These are phyloP conservation scores for Aphaenogaster floridana DNA, from an alignment of 1,140 invertebrate species.

Conservation along the genomic window DNA sequence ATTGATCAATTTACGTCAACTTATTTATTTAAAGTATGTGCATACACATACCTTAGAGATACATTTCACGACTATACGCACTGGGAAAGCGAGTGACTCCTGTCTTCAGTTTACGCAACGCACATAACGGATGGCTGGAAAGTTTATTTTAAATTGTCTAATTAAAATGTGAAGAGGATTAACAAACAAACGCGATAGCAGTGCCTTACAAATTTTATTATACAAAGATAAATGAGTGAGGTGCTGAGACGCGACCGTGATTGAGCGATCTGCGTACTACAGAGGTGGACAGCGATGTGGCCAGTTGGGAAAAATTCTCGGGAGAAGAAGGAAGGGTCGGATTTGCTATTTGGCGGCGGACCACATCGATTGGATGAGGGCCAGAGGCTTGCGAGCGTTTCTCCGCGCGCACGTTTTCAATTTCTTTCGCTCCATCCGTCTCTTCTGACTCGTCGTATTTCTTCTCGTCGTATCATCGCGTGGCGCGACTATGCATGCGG, in stretches of 20 bases:
- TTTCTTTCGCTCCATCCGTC: constrained; percentile 47
- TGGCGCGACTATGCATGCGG: background rate
- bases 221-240: constrained; percentile 67
- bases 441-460: constrained; percentile 52
- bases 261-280: constrained; percentile 17
- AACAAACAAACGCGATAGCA: background rate
- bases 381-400: constrained; percentile 65
- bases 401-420: constrained; percentile 63
- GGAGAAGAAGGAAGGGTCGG: constrained; percentile 9
- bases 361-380: constrained; percentile 65
- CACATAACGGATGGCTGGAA: background rate
- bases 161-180: constrained; percentile 12
- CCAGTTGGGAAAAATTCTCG: constrained; percentile 2
- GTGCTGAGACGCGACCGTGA: constrained; percentile 37
- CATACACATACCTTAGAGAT: background rate
- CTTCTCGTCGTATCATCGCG: constrained; percentile 47
- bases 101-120: background rate
- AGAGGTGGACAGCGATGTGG: background rate
- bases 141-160: background rate
- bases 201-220: constrained; percentile 69
- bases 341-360: constrained; percentile 64
- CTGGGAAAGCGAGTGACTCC: background rate
- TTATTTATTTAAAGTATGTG: background rate
- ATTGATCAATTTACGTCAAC: background rate
- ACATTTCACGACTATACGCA: background rate